Base-by-base conservation (phyloP, 2,888 invertebrate species). In the Apodemia hepburni region DNA sequence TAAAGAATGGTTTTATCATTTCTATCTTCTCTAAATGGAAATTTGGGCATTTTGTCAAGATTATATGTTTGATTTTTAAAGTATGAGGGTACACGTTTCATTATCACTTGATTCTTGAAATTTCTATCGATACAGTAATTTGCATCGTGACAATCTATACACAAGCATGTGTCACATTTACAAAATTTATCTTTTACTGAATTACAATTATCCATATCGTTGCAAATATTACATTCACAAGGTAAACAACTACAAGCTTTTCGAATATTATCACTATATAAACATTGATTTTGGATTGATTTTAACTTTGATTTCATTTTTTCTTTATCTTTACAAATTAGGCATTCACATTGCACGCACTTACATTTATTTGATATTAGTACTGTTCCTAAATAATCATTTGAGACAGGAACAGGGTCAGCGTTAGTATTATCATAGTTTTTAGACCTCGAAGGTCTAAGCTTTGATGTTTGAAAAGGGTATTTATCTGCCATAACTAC, bases 161-260 rank as follows among this genome's bases (percentile, higher is more conserved):
- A 76, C n/a, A 73, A 64, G 61, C 75, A 76, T 12, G 65, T 59
- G 1, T 74, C 68, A 69, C 73, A 77, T 5, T 60, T 61, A 27
- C 74, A 75, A 51, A n/a, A 5, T n/a, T 27, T 17, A 8, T 6
- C 17, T 17, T 47, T 47, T 17, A 8, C n/a, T n/a, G 17, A 2
- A 17, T 11, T 7, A 4, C 12, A 15, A 3, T 38, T 12, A 38
- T 47, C 17, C 1, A 47, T 29, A 12, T 60, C 27, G 6, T 62
- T 62, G 68, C 73, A 75, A 58, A 71, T 60, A 64, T 71, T 61
- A 62, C 74, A 74, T 64, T 78, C 73, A 58, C 73, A 79, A 3
- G 69, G 65, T 15, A 66, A 62, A 66, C 47, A 47, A 17, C 17
- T 17, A 47, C 47, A 47, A 47, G 17, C 17, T 47, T 47, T 47